Base-by-base conservation (phyloP, 2,797 vertebrate species). In the Labeo calbasu region DNA sequence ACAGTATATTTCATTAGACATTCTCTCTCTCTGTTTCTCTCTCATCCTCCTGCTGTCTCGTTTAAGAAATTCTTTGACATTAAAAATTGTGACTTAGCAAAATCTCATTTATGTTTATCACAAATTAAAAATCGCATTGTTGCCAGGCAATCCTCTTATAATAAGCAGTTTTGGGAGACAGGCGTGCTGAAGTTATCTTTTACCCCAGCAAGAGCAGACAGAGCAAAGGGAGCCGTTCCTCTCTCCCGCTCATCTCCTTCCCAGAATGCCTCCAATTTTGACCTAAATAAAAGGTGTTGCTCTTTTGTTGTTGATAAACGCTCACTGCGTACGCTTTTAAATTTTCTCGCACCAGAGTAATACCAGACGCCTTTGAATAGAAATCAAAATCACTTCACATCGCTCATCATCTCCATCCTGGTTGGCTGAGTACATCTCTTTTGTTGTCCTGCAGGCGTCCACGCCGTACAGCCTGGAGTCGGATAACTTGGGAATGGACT, bases 401-500 rank as follows among this genome's bases (percentile, higher is more conserved):
- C 36, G 11, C 57, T 78, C 40, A 59, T 55, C 50, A n/a, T 77
- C 51, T 70, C 23, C 23, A 25, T 55, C 48, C 57, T 40, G 68
- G 46, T 73, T 32, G 59, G 69, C 36, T 85, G n/a, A 79, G 72
- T 9, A 8, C 65, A 14, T 25, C 55, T 25, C 17, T 78, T 14
- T 50, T 82, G 21, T 78, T 68, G 50, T 61, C 78, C 61, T 88
- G 86, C 91, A 97, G 97, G 96, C 96, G 92, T 97, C 97, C 91
- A 97, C 97, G 88, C 97, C 96, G 84, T 97, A 98, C 95, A 97
- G 96, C 95, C 94, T 97, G 94, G 97, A 98, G 93, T 96, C 96
- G 76, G 96, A 97, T 92, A 96, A 96, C 94, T 95, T 97, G 94
- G 97, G 96, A 96, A 97, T 97, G 96, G 97, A 98, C 94, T 97